phyloP scores from a whole-genome alignment of 2,797 vertebrate genomes.

The Cryptoprocta ferox region DNA sequence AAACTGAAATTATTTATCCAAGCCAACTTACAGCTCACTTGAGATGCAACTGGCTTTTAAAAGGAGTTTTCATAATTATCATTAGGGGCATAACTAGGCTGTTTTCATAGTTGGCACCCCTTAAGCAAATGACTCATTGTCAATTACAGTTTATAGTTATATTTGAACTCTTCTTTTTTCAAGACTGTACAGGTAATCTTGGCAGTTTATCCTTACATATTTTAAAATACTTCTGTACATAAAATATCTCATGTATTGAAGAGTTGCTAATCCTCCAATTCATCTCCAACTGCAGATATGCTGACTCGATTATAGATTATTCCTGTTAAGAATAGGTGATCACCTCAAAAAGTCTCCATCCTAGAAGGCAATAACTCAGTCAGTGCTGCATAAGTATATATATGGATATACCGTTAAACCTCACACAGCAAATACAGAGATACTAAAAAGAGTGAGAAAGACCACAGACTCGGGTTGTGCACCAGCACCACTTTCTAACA shows the following conservation, averaged over 20 bases:
- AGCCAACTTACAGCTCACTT: constrained; percentile 57
- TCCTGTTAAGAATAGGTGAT: constrained; percentile 12
- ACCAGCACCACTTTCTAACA: not conserved
- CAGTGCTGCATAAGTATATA: not conserved
- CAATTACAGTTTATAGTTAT: constrained; percentile 75
- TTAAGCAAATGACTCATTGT: constrained; percentile 77
- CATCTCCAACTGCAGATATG: constrained; percentile 35
- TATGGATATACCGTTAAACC: not conserved
- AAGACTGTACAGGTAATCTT: constrained; percentile 76
- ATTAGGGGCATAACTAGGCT: constrained; percentile 69
- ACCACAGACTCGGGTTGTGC: not conserved
- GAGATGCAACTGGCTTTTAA: constrained; percentile 70
- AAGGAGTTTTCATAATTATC: constrained; percentile 78
- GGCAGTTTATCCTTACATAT: constrained; percentile 56
- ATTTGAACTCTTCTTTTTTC: constrained; percentile 77
- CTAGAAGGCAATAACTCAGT: constrained; percentile 40
- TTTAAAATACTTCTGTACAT: constrained; percentile 51
- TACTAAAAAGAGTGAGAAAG: not conserved
- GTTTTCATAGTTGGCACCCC: constrained; percentile 67
- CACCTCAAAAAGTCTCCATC: not conserved
- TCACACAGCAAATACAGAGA: not conserved
- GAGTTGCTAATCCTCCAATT: constrained; percentile 53
- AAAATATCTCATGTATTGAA: constrained; percentile 63
- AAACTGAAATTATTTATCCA: constrained; percentile 60
- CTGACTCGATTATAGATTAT: not conserved